These are phyloP conservation scores for Dasysyrphus tricinctus DNA, from an alignment of 2,888 invertebrate species.

Conservation along the genomic window DNA sequence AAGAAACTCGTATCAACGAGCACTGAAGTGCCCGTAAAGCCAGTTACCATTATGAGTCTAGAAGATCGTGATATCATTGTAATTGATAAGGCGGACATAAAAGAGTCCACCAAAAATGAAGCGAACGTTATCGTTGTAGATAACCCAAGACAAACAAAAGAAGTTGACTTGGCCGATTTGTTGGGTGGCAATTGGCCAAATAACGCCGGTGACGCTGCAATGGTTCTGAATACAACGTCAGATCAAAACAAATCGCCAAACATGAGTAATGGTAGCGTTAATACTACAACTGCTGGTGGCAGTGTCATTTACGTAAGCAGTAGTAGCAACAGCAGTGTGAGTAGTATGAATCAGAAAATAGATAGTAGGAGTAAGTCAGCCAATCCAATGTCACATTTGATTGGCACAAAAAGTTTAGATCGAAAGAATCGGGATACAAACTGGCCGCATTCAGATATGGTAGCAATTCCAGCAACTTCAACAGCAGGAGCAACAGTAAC, in stretches of 20 bases:
- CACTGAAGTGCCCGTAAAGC: constrained; percentile 73
- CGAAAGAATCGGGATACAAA: constrained; percentile 66
- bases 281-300: constrained; percentile 31
- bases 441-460: constrained; percentile 62
- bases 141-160: constrained; percentile 78
- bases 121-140: constrained; percentile 80
- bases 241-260: constrained; percentile 70
- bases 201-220: constrained; percentile 81
- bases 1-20: constrained; percentile 43
- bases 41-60: constrained; percentile 78
- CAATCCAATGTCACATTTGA: constrained; percentile 86
- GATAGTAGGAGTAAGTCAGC: constrained; percentile 85
- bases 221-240: constrained; percentile 79
- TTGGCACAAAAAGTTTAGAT: constrained; percentile 76
- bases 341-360: constrained; percentile 76
- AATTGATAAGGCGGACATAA: constrained; percentile 80
- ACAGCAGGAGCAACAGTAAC: background rate
- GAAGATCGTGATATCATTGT: constrained; percentile 81
- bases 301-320: constrained; percentile 68
- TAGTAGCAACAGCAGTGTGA: constrained; percentile 76
- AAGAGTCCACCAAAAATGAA: constrained; percentile 80
- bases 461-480: constrained; percentile 22
- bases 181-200: constrained; percentile 82
- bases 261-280: constrained; percentile 51
- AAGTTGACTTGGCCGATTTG: constrained; percentile 81